phyloP scores from a whole-genome alignment of 2,113 vertebrate species.

The Ardeotis arabs region DNA sequence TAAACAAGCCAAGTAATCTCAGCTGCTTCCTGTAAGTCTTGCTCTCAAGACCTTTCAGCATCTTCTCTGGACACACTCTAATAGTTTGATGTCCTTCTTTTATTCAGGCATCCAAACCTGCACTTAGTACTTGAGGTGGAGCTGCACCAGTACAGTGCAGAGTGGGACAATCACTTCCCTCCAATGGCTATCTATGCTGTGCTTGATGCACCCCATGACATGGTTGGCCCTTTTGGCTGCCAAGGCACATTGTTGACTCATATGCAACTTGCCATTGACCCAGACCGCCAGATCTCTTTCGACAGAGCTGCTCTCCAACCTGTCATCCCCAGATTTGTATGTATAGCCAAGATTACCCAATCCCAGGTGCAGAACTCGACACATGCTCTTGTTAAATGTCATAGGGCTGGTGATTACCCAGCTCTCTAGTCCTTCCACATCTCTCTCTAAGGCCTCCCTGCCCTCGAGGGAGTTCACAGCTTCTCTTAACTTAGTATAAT shows the following conservation, averaged over 20 bases:
- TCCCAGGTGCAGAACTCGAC: background rate
- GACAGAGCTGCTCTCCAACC: accelerated
- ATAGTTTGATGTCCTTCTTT: background rate
- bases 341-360: background rate
- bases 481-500: background rate
- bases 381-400: background rate
- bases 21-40: background rate
- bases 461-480: background rate
- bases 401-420: background rate
- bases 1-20: background rate
- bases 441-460: background rate
- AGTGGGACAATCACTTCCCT: background rate
- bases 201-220: background rate
- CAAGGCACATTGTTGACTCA: background rate
- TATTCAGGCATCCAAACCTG: background rate
- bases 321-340: accelerated
- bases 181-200: accelerated
- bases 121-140: background rate
- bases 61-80: background rate
- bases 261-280: background rate
- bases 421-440: background rate
- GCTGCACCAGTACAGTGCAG: background rate
- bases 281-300: background rate
- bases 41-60: background rate
- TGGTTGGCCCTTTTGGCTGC: background rate